A percentile compares a stretch with the other conserved stretches of the same genome.
Conservation (phyloP, 2,113 vertebrate genomes). For the Triplophysa rosa region DNA sequence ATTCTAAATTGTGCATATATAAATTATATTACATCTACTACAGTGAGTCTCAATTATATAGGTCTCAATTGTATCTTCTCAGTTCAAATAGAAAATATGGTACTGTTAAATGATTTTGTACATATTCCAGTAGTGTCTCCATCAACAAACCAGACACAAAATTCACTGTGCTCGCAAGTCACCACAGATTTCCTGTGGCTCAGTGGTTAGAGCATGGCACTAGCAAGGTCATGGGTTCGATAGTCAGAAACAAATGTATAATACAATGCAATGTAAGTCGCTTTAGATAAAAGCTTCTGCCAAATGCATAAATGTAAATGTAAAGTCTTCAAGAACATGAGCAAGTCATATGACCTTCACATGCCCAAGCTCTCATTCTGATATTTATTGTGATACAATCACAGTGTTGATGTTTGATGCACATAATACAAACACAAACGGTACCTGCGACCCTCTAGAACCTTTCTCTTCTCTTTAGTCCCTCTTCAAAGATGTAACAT, state of each 20-base stretch:
- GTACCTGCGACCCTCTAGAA: slow-evolving; percentile 15
- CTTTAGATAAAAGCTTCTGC: too few relatives aligned
- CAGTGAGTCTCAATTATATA: not conserved
- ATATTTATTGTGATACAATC: slow-evolving; percentile 4
- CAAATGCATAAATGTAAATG: too few relatives aligned
- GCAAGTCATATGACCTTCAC: slow-evolving; percentile 34
- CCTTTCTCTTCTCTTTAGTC: slow-evolving; percentile 24
- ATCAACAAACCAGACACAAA: not conserved
- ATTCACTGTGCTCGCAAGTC: slow-evolving; percentile 42
- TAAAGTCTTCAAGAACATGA: slow-evolving; percentile 30
- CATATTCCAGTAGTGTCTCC: not conserved
- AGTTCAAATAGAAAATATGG: not conserved
- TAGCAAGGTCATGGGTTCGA: too few relatives aligned
- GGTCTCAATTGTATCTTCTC: not conserved
- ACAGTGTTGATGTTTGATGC: not conserved
- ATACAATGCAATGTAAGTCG: too few relatives aligned
- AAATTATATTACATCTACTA: not conserved
- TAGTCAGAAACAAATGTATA: too few relatives aligned
- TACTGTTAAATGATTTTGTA: not conserved
- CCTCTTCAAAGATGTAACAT: slow-evolving; percentile 48
- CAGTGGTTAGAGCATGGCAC: too few relatives aligned
- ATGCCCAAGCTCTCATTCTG: slow-evolving; percentile 20
- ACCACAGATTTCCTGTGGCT: too few relatives aligned
- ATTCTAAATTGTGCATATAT: too few relatives aligned
- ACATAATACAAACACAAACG: slow-evolving; percentile 19